A percentile compares a stretch with the other conserved stretches of the same genome.
These are phyloP conservation scores for Hylomyscus alleni DNA, from an alignment of 2,797 vertebrate genomes.

Conservation along the genomic window DNA sequence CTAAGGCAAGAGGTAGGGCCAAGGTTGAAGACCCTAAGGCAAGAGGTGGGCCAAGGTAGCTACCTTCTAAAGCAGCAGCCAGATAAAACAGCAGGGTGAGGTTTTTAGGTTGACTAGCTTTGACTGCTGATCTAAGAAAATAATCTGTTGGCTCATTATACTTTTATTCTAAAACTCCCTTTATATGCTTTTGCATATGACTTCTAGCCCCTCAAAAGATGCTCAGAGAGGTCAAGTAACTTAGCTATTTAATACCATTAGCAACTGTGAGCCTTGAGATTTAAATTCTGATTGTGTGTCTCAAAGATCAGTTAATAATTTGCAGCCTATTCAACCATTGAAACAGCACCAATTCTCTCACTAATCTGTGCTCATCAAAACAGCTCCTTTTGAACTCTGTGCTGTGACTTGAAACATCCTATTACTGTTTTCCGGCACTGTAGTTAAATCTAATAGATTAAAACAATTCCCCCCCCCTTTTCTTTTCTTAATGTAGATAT, in stretches of 20 bases:
- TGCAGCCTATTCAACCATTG: slow-evolving; percentile 22
- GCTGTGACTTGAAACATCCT: neutral
- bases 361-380: slow-evolving; percentile 48
- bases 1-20: neutral
- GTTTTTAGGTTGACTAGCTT: neutral
- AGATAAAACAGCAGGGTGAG: neutral
- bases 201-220: neutral
- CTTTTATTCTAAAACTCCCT: slow-evolving; percentile 4
- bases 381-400: neutral
- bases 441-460: slow-evolving; percentile 49
- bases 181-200: neutral
- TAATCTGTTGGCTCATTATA: neutral
- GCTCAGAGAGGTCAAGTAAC: neutral
- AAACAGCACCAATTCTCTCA: neutral
- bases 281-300: neutral
- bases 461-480: neutral
- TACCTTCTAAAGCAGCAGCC: neutral
- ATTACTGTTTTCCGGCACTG: slow-evolving; percentile 6
- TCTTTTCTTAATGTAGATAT: neutral
- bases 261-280: neutral
- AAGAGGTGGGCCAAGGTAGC: neutral
- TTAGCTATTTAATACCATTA: neutral
- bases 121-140: neutral
- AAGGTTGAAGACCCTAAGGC: neutral
- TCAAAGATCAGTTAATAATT: neutral